A percentile compares a stretch with the other conserved stretches of the same genome.
These are phyloP conservation scores for Podarcis muralis DNA, from an alignment of 2,113 vertebrate species.

Conservation along the genomic window DNA sequence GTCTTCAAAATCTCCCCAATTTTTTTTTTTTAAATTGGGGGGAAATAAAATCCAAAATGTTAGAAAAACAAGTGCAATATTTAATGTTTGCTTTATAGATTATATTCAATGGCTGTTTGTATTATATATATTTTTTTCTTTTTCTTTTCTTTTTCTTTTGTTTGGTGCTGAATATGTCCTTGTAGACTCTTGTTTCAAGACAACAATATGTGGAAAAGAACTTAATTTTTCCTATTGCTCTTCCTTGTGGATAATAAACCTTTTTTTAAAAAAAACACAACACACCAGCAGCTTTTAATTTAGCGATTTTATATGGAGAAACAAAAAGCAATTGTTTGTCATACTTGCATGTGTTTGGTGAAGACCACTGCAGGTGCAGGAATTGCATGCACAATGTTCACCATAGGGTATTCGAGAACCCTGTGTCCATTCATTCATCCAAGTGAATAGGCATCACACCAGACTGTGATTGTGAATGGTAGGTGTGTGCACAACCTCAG, in stretches of 20 bases:
- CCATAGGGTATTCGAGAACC: background rate
- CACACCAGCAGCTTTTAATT: background rate
- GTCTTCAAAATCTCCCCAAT: conserved; percentile 87
- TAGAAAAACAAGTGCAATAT: conserved; percentile 98
- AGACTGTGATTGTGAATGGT: background rate
- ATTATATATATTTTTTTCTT: conserved; percentile 65
- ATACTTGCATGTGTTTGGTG: background rate
- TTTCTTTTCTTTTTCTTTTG: conserved; percentile 61
- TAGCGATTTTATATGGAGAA: conserved; percentile 56
- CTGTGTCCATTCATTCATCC: background rate
- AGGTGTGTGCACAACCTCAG: no score
- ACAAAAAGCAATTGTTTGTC: background rate
- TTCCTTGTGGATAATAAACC: conserved; percentile 92
- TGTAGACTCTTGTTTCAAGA: conserved; percentile 91
- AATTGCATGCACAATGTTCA: background rate
- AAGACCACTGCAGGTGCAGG: background rate
- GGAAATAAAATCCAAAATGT: conserved; percentile 89
- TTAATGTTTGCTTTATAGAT: conserved; percentile 89
- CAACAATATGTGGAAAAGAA: conserved; percentile 91
- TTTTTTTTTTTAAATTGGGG: conserved; percentile 79
- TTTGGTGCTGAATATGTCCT: conserved; percentile 89
- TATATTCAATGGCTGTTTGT: conserved; percentile 90
- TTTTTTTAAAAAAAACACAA: conserved; percentile 53
- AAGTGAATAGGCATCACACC: background rate
- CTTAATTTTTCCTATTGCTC: conserved; percentile 93